Evolutionary conservation across 2,888 invertebrate species (phyloP).

Genomic region (Heliconius erato): DNA sequence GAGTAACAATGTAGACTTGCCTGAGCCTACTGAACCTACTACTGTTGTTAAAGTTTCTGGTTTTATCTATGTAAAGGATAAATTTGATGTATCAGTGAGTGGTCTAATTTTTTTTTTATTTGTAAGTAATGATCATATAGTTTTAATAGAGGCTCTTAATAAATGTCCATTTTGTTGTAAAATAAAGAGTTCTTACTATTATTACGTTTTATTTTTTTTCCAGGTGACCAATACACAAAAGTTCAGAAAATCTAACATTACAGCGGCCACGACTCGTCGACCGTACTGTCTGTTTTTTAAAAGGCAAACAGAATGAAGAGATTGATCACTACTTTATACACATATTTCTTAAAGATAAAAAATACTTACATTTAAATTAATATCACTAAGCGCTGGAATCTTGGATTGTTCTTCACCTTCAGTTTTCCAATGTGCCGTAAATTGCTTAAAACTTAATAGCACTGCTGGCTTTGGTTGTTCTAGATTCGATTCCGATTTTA

Average conservation of each 20-base stretch:
- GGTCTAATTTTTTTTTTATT: too few relatives aligned
- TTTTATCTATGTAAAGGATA: conserved; percentile 64
- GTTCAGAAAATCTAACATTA: too few relatives aligned
- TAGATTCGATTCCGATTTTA: conserved; percentile 72
- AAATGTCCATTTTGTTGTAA: too few relatives aligned
- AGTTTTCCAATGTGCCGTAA: conserved; percentile 79
- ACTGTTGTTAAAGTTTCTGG: conserved; percentile 85
- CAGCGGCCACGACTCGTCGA: not conserved
- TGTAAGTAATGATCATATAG: too few relatives aligned
- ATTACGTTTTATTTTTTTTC: too few relatives aligned
- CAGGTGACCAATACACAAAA: too few relatives aligned
- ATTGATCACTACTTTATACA: not conserved
- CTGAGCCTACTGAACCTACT: conserved; percentile 91
- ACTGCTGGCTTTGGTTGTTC: conserved; percentile 61
- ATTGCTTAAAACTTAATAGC: conserved; percentile 72
- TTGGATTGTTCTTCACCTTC: conserved; percentile 66
- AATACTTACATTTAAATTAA: conserved; percentile 75
- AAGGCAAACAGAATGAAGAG: not conserved
- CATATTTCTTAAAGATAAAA: not conserved
- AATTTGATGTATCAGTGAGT: too few relatives aligned
- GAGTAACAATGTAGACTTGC: conserved; percentile 90
- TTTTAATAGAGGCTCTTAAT: too few relatives aligned
- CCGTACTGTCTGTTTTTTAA: not conserved
- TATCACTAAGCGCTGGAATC: conserved; percentile 73
- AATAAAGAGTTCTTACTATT: too few relatives aligned